Percentiles rank a stretch among this genome's conserved stretches.
phyloP scores from a whole-genome alignment of 2,888 invertebrate genomes.

The Nymphalis urticae region DNA sequence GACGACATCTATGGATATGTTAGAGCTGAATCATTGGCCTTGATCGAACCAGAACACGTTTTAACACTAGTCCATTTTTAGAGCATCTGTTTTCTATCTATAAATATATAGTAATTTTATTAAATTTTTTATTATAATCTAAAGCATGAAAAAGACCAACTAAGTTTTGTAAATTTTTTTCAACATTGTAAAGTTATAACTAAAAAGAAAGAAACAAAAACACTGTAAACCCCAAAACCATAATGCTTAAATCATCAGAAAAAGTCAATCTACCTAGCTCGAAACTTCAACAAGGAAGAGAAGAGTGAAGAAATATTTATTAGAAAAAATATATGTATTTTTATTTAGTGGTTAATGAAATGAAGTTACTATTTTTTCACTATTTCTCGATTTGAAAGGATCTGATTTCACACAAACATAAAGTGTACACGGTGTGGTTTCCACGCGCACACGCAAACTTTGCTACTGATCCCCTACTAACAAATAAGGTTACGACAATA shows the following conservation, averaged over 20 bases:
- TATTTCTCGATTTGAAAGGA: constrained; percentile 12
- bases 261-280: constrained; percentile 25
- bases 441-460: constrained; percentile 77
- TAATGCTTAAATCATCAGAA: background rate
- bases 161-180: too few relatives aligned
- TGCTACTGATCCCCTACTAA: constrained; percentile 76
- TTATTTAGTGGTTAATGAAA: background rate
- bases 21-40: constrained; percentile 18
- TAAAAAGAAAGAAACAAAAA: too few relatives aligned
- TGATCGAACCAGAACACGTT: constrained; percentile 9
- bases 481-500: constrained; percentile 65
- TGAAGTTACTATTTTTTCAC: constrained; percentile 3
- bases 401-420: constrained; percentile 43
- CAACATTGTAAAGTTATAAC: too few relatives aligned
- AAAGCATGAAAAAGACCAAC: too few relatives aligned
- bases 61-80: background rate
- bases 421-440: constrained; percentile 75
- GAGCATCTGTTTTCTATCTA: too few relatives aligned
- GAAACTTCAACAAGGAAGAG: constrained; percentile 2
- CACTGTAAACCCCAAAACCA: too few relatives aligned
- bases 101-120: too few relatives aligned
- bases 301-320: constrained; percentile 16
- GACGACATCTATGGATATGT: constrained; percentile 27
- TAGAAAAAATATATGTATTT: background rate
- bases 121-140: too few relatives aligned